Evolutionary conservation across 2,113 vertebrate species (phyloP).

Genomic region (Pseudois nayaur): DNA sequence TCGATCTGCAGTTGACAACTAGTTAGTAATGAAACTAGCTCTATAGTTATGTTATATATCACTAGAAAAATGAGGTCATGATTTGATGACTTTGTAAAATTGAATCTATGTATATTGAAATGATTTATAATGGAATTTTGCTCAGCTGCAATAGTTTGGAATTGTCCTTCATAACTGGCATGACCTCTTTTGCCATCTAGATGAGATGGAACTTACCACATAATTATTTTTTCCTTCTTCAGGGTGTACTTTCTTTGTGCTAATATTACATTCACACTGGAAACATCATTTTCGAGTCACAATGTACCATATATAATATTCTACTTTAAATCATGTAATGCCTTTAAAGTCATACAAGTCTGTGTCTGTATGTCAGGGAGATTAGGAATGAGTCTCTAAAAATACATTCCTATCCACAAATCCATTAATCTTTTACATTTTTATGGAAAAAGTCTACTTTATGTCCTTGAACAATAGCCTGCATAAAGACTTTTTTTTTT

Average conservation of each 20-base stretch:
- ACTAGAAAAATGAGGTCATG: constrained; percentile 58
- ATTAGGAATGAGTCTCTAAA: constrained; percentile 65
- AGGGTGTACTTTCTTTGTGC: constrained; percentile 41
- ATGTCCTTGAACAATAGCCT: constrained; percentile 8
- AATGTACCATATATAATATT: constrained; percentile 35
- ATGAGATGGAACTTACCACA: constrained; percentile 41
- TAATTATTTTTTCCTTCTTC: constrained; percentile 56
- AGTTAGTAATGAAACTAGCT: background rate
- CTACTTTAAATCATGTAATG: constrained; percentile 23
- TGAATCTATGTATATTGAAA: constrained; percentile 63
- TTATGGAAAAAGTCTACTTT: constrained; percentile 64
- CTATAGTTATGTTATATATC: background rate
- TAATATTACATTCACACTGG: constrained; percentile 39
- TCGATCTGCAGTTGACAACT: background rate
- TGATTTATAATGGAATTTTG: constrained; percentile 65
- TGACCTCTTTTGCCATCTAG: constrained; percentile 61
- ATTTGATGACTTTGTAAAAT: constrained; percentile 66
- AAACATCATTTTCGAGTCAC: constrained; percentile 62
- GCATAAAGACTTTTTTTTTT: constrained; percentile 28
- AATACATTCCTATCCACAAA: constrained; percentile 62
- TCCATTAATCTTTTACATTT: constrained; percentile 70
- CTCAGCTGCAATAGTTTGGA: constrained; percentile 36
- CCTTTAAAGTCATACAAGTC: constrained; percentile 9
- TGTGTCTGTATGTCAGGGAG: constrained; percentile 56
- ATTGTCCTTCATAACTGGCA: constrained; percentile 62